Evolutionary conservation across 37 sponge, comb jelly and placozoan species (phyloP), one percentile per base, ranked within the genome.

Genomic region (Spongilla lacustris): DNA sequence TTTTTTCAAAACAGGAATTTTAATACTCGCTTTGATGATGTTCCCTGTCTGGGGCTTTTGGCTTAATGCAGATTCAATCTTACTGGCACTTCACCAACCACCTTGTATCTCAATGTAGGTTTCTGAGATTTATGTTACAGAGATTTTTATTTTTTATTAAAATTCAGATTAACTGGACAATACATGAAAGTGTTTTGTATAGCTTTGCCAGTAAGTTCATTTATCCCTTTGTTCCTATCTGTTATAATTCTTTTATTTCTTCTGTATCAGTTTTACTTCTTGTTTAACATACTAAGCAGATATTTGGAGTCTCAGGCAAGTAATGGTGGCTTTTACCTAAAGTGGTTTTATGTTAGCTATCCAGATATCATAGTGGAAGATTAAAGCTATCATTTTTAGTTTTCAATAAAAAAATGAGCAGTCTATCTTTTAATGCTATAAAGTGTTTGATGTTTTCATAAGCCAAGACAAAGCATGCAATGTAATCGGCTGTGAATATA

Each of bases 1-100:
- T 83, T 24, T 68, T 14, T 80, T 29, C 22, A 50, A 38, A n/a
- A 32, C 38, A 87, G 88, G 89, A 0, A 70, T 92, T 17, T 66
- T 88, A 32, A 88, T 92, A 29, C 67, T 80, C 25, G 68, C 48
- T 14, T 21, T 92, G 38, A 66, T 66, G 2, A 29, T 88, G 80
- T 74, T 88, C 13, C 82, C 79, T 22, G 85, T 93, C 6, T 82
- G 80, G 36, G 76, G 75, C 1, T 46, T 93, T 2, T 89, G 85
- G 89, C 30, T 93, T 22, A 93, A 89, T 70, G 78, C 89, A 24
- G 93, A 93, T 68, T 89, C 89, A 50, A 14, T 93, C 19, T 73
- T 93, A 8, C 81, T 88, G 35, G 34, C 85, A 0, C 35, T 88
- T 1, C 89, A 89, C 4, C 93, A 93, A 67, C 69, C 86, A 13